Evolutionary conservation across 2,113 vertebrate genomes (phyloP), one percentile per base, ranked within the genome.

Genomic region (Chamaea fasciata): DNA sequence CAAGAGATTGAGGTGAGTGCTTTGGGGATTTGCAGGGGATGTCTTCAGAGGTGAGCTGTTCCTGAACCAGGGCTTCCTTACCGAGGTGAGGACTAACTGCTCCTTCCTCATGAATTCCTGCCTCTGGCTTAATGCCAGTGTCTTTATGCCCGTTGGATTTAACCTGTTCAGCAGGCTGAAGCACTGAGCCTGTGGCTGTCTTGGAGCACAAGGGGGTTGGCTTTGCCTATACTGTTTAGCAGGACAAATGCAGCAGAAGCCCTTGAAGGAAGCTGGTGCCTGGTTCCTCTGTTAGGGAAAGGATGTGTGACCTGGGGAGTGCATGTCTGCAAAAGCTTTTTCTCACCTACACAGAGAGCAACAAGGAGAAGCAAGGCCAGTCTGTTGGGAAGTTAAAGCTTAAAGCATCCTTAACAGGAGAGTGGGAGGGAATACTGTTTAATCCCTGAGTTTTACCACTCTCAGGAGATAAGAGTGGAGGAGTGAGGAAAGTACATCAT

Each of bases 401-500:
- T 87, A 59, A 71, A 89, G 46, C 64, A 56, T 62, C 49, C 65
- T 65, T 84, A 89, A 65, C 37, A 56, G 39, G 47, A 78, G 83
- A 90, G 89, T 83, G 64, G 86, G 76, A 90, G 83, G 49, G 81
- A 95, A 57, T 71, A 35, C 56, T 56, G 11, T 41, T 82, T 94
- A 89, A 95, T 87, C 85, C 57, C 46, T 3, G 46, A 74, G 64
- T 64, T 94, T 82, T 89, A 84, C 81, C 53, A 35, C 47, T 87
- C 79, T 79, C 44, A 16, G 62, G 74, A 94, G 80, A 78, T 10
- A 27, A 41, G 68, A 87, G 81, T 87, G 81, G 89, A 92, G 86
- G 86, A 92, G 81, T 71, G 37, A 94, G 57, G 56, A 73, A 84
- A 92, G 91, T 89, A 89, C 89, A 73, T 70, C 39, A 41, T 82